These are phyloP conservation scores for Ambastaia sidthimunki DNA, from an alignment of 2,797 vertebrate genomes.

Conservation along the genomic window DNA sequence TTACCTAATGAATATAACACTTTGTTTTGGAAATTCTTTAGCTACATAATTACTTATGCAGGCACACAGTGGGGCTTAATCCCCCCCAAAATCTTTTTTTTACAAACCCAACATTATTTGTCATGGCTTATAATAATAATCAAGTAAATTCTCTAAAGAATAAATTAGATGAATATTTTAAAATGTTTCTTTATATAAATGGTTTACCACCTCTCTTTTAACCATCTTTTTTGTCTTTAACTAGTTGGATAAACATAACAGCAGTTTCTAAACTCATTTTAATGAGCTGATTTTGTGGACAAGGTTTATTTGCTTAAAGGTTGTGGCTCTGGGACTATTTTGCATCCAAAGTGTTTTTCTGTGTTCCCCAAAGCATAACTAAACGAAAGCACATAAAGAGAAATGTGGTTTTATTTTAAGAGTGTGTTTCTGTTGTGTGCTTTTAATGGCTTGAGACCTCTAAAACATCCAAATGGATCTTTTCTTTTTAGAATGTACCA, in stretches of 20 bases:
- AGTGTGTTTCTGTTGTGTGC: conserved; percentile 17
- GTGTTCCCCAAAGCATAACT: neutral
- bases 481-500: conserved; percentile 73
- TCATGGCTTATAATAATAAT: too few species aligned
- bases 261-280: too few species aligned
- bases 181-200: too few species aligned
- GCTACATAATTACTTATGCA: conserved; percentile 17
- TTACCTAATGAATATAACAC: conserved; percentile 30
- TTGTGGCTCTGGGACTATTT: neutral
- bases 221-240: too few species aligned
- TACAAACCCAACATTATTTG: neutral
- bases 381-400: conserved; percentile 9
- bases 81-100: neutral
- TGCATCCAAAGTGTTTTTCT: neutral
- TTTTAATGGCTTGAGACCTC: neutral
- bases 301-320: neutral
- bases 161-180: too few species aligned
- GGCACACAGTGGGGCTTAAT: conserved; percentile 9
- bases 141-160: too few species aligned
- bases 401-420: conserved; percentile 13
- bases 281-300: neutral
- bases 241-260: too few species aligned
- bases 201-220: too few species aligned
- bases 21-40: conserved; percentile 32
- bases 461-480: conserved; percentile 8